Conservation (phyloP, 2,888 invertebrate genomes). For the Oasisia sp. region DNA sequence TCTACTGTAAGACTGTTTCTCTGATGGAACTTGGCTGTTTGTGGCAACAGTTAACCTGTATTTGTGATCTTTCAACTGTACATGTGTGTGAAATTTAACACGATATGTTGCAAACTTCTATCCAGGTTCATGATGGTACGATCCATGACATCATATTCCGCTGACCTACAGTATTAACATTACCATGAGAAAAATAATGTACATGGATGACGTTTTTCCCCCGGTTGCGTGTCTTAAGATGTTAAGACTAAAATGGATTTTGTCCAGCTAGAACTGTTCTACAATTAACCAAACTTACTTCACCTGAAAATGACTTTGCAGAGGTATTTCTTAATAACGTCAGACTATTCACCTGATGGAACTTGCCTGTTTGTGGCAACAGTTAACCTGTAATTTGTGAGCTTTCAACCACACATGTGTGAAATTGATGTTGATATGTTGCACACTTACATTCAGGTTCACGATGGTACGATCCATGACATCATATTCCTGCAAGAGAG, state of each 20-base stretch:
- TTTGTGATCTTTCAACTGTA: neutral
- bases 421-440: neutral
- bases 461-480: conserved; percentile 66
- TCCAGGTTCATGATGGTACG: conserved; percentile 65
- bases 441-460: conserved; percentile 58
- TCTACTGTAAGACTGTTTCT: neutral
- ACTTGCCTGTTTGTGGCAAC: neutral
- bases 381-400: neutral
- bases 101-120: conserved; percentile 22
- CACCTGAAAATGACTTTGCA: neutral
- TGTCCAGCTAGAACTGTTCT: neutral
- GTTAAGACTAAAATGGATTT: neutral
- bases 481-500: conserved; percentile 67
- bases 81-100: neutral
- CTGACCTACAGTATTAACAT: neutral
- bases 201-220: neutral
- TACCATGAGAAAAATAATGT: neutral
- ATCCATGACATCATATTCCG: conserved; percentile 68
- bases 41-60: neutral
- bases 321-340: neutral
- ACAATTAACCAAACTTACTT: neutral
- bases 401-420: neutral
- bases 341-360: neutral
- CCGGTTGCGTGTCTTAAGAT: neutral
- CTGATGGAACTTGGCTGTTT: neutral